phyloP scores from a whole-genome alignment of 37 sponge, comb jelly and placozoan genomes.

The Mnemiopsis leidyi region DNA sequence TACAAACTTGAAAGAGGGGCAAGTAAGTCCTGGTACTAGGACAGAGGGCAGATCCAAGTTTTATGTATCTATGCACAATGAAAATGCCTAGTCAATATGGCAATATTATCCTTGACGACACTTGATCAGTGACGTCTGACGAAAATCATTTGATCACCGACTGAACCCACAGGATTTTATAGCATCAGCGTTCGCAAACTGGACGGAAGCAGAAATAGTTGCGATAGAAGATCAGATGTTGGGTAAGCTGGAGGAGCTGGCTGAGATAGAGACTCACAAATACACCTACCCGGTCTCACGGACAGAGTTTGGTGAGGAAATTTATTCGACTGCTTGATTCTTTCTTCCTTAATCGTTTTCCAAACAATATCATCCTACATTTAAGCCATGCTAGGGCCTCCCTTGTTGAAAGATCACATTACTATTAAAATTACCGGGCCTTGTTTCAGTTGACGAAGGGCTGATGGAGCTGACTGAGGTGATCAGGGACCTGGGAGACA shows the following conservation, averaged over 20 bases:
- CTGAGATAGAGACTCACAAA: constrained; percentile 50
- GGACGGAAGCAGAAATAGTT: constrained; percentile 65
- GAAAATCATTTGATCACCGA: too few species aligned
- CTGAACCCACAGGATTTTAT: constrained; percentile 16
- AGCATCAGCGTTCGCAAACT: constrained; percentile 27
- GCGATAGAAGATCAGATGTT: constrained; percentile 61
- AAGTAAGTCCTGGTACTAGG: constrained; percentile 11
- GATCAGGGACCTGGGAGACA: constrained; percentile 35
- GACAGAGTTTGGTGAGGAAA: constrained; percentile 40
- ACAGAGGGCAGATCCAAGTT: too few species aligned
- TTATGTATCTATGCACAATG: too few species aligned
- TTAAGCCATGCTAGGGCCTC: background rate
- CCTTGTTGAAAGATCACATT: too few species aligned
- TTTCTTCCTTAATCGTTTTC: too few species aligned
- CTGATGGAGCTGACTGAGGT: background rate
- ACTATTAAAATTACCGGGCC: too few species aligned
- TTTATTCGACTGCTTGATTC: too few species aligned
- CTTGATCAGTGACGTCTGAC: too few species aligned
- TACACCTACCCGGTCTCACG: constrained; percentile 49
- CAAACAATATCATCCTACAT: too few species aligned
- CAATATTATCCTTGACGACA: too few species aligned
- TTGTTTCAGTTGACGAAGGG: constrained; percentile 40
- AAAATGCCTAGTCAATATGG: too few species aligned
- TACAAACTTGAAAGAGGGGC: constrained; percentile 45
- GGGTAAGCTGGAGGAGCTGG: constrained; percentile 25